Percentiles rank a stretch among this genome's conserved stretches.
Conservation (phyloP, 2,797 vertebrate genomes). For the Oreochromis grahami region DNA sequence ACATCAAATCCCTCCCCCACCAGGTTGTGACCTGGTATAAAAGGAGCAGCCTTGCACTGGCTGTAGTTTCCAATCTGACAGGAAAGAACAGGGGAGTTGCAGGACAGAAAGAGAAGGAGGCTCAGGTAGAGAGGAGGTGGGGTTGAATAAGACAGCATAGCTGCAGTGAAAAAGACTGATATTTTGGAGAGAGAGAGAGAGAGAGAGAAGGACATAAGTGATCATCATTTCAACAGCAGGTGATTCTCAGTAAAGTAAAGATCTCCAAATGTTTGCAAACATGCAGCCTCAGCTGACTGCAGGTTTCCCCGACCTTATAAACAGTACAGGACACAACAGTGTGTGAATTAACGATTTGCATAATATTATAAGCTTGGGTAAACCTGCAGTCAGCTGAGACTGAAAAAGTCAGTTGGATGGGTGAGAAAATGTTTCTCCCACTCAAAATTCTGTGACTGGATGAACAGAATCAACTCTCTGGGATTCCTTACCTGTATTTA, state of each 20-base stretch:
- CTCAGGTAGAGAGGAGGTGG: not conserved
- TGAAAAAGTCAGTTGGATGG: not conserved
- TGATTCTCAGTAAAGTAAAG: not conserved
- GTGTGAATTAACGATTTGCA: fast-evolving
- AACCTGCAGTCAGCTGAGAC: not conserved
- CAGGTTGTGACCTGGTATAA: not conserved
- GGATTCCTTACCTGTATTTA: too few species aligned
- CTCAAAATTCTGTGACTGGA: not conserved
- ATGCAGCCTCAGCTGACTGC: not conserved
- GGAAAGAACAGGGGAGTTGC: not conserved
- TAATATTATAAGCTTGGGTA: not conserved
- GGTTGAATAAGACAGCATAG: not conserved
- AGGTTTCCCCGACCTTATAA: not conserved
- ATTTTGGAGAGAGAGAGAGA: too few species aligned
- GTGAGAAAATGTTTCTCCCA: fast-evolving
- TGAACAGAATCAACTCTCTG: not conserved
- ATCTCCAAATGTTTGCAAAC: not conserved
- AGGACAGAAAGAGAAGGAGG: constrained; percentile 6
- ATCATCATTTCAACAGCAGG: not conserved
- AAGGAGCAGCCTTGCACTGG: not conserved
- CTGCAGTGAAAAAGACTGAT: not conserved
- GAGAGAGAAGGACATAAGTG: not conserved
- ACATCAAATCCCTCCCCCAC: constrained; percentile 39
- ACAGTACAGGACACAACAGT: not conserved
- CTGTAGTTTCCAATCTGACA: not conserved